phyloP scores from a whole-genome alignment of 2,113 vertebrate genomes.

The Chlorodrepanis virens region DNA sequence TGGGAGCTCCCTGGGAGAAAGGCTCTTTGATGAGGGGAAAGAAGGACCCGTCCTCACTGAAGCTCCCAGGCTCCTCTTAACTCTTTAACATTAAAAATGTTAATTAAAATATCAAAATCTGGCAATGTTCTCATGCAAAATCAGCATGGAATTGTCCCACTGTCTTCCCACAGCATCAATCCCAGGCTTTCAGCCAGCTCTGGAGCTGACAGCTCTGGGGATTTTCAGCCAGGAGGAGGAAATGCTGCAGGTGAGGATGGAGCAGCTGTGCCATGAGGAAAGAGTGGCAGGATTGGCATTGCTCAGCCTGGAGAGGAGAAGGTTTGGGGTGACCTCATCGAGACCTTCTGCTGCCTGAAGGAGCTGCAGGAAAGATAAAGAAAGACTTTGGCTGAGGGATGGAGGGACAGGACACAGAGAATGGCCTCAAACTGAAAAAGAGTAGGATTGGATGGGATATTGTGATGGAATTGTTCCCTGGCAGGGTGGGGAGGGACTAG shows the following conservation, averaged over 20 bases:
- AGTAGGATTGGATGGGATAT: accelerated
- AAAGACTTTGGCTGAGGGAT: neutral
- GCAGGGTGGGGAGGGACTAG: neutral
- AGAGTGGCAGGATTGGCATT: neutral
- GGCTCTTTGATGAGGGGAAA: neutral
- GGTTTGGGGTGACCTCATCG: neutral
- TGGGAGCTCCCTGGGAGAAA: neutral
- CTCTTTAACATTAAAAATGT: neutral
- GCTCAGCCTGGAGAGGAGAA: neutral
- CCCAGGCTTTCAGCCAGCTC: neutral
- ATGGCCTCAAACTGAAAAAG: neutral
- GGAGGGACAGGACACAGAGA: neutral
- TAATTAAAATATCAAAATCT: neutral
- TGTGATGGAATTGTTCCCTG: accelerated
- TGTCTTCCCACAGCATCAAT: neutral
- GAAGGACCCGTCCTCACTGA: neutral
- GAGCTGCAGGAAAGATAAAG: neutral
- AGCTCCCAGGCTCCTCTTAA: neutral
- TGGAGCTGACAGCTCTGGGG: neutral
- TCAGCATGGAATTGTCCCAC: neutral
- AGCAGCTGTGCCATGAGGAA: neutral
- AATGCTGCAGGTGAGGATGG: neutral
- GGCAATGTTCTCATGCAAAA: neutral
- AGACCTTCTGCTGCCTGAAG: neutral
- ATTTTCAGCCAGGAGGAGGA: neutral